These are phyloP conservation scores for Puma concolor DNA, from an alignment of 2,113 vertebrate species.

Conservation along the genomic window DNA sequence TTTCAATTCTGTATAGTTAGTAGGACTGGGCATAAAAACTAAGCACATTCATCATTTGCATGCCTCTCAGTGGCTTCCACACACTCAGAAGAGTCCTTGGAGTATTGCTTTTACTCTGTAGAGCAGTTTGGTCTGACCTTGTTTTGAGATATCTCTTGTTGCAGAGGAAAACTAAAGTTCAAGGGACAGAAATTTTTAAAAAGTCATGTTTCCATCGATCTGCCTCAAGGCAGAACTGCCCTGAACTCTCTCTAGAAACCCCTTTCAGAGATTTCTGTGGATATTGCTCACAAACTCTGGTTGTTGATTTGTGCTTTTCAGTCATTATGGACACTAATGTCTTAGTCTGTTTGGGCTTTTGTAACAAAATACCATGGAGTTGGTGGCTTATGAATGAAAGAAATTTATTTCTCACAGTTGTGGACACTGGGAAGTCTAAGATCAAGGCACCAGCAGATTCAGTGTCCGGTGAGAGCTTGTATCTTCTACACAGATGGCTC, in stretches of 20 bases:
- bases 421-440: background rate
- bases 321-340: slow-evolving; percentile 9
- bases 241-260: background rate
- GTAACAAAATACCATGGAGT: background rate
- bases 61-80: background rate
- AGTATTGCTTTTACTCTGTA: slow-evolving; percentile 38
- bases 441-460: background rate
- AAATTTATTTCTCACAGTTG: background rate
- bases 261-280: slow-evolving; percentile 19
- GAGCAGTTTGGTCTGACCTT: slow-evolving; percentile 50
- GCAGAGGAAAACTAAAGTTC: slow-evolving; percentile 58
- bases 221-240: background rate
- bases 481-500: background rate
- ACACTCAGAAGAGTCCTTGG: slow-evolving; percentile 33
- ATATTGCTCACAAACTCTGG: background rate
- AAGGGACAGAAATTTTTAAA: background rate
- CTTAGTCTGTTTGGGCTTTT: background rate
- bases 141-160: slow-evolving; percentile 12
- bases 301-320: slow-evolving; percentile 34
- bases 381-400: background rate
- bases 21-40: slow-evolving; percentile 54
- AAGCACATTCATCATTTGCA: slow-evolving; percentile 35
- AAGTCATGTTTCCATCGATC: background rate
- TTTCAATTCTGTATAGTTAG: slow-evolving; percentile 53
- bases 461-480: background rate